Base-by-base conservation (phyloP, 1,140 invertebrate species). In the Heliothis subflexa region DNA sequence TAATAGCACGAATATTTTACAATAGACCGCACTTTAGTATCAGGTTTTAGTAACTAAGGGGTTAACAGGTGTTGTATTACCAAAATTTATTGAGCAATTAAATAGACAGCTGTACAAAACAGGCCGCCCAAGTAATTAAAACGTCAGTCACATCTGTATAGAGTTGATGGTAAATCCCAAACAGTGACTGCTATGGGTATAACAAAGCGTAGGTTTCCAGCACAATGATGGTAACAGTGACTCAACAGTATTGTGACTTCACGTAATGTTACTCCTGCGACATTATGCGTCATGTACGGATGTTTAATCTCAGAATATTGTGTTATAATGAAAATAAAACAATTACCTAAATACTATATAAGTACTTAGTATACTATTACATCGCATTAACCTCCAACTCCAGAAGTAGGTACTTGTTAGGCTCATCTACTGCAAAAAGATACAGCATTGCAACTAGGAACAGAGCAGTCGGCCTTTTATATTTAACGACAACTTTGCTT, bases 401-500 rank as follows among this genome's bases (percentile, higher is more conserved):
- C 7, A 16, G 40, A 13, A 45, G 61, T n/a, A n/a, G n/a, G n/a
- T 10, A 55, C 68, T 71, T 1, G 50, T 71, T 71, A 71, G 68
- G 21, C 33, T 13, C 14, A 13, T 55, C 52, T 16, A 25, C 49
- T 71, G 68, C 68, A 55, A 40, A 52, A 40, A 28, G 52, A 14
- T 18, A 40, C n/a, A 14, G n/a, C 25, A 28, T 28, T 70, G 14
- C 11, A 16, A 70, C 33, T 40, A 40, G 5, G 9, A 40, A 5
- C 61, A 76, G 72, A 80, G 78, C 55, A 25, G 78, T 80, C 70
- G 66, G 62, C 78, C 73, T 80, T 80, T 72, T 40, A 55, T 66
- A 71, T 55, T 68, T 61, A 55, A 40, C 55, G 50, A 21, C 21
- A n/a, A 59, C 52, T 9, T 40, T 40, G 33, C 33, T 40, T 40